These are phyloP conservation scores for Halcyon malimbica DNA, from an alignment of 2,113 vertebrate genomes.

Conservation along the genomic window DNA sequence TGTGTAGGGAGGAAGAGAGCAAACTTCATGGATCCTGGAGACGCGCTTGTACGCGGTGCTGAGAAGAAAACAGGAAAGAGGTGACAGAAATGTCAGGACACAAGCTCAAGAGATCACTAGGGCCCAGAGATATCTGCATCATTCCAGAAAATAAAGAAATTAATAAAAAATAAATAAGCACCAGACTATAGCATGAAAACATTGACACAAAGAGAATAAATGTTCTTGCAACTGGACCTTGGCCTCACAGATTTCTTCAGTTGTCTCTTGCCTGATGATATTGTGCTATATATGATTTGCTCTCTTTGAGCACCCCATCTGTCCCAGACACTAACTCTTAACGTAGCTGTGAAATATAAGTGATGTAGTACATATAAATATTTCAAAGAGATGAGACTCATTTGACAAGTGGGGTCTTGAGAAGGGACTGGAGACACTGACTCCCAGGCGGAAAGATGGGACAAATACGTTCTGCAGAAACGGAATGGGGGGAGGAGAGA, in stretches of 20 bases:
- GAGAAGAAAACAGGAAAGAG: constrained; percentile 1
- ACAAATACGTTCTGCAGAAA: neutral
- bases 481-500: neutral
- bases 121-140: constrained; percentile 18
- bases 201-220: constrained; percentile 42
- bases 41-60: neutral
- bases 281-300: constrained; percentile 8
- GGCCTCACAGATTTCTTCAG: constrained; percentile 22
- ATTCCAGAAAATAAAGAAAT: neutral
- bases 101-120: neutral
- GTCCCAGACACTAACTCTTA: neutral
- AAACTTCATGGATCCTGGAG: neutral
- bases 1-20: neutral
- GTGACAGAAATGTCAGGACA: constrained; percentile 36
- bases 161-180: neutral
- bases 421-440: neutral
- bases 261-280: neutral
- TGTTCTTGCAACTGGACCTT: constrained; percentile 45
- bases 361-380: constrained; percentile 23
- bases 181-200: neutral
- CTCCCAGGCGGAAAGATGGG: neutral
- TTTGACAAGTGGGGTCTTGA: constrained; percentile 21
- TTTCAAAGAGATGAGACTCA: constrained; percentile 28
- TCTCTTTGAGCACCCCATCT: constrained; percentile 15
- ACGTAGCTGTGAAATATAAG: constrained; percentile 37